A percentile compares a stretch with the other conserved stretches of the same genome.
phyloP scores from a whole-genome alignment of 2,113 vertebrate genomes.

The Oreochromis tanganicae region DNA sequence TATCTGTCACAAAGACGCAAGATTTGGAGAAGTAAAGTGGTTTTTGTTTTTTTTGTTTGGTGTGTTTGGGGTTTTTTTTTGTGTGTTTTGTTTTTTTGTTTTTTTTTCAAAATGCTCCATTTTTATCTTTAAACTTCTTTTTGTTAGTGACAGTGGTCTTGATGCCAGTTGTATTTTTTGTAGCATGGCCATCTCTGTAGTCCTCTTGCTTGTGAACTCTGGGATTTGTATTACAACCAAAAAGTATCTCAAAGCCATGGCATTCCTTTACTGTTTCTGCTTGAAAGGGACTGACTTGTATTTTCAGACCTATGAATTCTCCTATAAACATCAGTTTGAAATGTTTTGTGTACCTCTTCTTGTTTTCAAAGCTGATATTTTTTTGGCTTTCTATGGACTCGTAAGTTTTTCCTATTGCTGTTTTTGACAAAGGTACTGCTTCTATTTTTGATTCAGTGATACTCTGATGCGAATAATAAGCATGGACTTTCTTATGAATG shows the following conservation, averaged over 20 bases:
- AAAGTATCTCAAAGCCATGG: background rate
- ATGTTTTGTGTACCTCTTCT: conserved; percentile 3
- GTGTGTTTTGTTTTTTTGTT: background rate
- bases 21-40: background rate
- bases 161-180: background rate
- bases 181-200: background rate
- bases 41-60: background rate
- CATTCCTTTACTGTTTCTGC: background rate
- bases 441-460: conserved; percentile 27
- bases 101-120: background rate
- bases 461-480: conserved; percentile 12
- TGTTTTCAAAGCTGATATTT: conserved; percentile 49
- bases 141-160: background rate
- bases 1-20: background rate
- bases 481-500: conserved; percentile 15
- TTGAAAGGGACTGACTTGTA: conserved; percentile 32
- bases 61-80: too few relatives aligned
- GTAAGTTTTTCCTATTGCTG: conserved; percentile 44
- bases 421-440: conserved; percentile 48
- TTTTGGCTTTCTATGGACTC: conserved; percentile 39
- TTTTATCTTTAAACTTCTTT: background rate
- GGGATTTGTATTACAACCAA: background rate
- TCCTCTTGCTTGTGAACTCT: background rate
- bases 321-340: conserved; percentile 17
- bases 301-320: conserved; percentile 11